Conservation (phyloP, 1,140 invertebrate species). For the Ridgeia piscesae region DNA sequence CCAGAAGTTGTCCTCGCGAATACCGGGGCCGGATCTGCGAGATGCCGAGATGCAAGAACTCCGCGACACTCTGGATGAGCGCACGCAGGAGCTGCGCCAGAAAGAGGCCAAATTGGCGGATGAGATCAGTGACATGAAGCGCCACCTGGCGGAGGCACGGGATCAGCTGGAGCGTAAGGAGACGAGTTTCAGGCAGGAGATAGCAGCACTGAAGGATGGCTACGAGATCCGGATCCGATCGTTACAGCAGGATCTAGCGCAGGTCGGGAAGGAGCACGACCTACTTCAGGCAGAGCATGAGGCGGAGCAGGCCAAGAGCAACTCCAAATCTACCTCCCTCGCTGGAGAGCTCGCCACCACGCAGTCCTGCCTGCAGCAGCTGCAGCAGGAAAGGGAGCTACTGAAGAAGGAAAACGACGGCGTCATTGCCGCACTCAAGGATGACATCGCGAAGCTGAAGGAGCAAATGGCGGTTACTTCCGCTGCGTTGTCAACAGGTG, state of each 20-base stretch:
- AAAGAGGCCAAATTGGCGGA: conserved; percentile 5
- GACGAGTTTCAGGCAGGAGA: conserved; percentile 33
- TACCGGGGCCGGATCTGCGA: not conserved
- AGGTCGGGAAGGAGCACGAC: conserved; percentile 27
- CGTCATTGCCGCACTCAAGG: not conserved
- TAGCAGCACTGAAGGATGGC: conserved; percentile 32
- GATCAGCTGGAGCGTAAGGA: conserved; percentile 29
- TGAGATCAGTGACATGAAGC: conserved; percentile 9
- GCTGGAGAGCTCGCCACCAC: not conserved
- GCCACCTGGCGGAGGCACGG: conserved; percentile 15
- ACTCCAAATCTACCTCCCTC: not conserved
- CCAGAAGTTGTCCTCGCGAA: not conserved
- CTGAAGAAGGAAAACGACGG: not conserved
- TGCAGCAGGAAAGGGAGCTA: conserved; percentile 14
- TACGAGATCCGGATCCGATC: conserved; percentile 32
- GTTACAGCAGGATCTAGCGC: conserved; percentile 18
- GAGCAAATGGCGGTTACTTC: too few relatives aligned
- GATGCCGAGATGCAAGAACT: not conserved
- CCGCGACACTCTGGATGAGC: not conserved
- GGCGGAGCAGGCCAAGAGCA: not conserved
- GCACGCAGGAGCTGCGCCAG: not conserved
- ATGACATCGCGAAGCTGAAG: not conserved
- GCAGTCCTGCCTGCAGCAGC: not conserved
- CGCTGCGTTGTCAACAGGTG: not conserved
- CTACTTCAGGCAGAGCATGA: not conserved